Percentiles rank a stretch among this genome's conserved stretches.
Evolutionary conservation across 2,888 invertebrate species (phyloP).

Genomic region (Heliconius aoede): DNA sequence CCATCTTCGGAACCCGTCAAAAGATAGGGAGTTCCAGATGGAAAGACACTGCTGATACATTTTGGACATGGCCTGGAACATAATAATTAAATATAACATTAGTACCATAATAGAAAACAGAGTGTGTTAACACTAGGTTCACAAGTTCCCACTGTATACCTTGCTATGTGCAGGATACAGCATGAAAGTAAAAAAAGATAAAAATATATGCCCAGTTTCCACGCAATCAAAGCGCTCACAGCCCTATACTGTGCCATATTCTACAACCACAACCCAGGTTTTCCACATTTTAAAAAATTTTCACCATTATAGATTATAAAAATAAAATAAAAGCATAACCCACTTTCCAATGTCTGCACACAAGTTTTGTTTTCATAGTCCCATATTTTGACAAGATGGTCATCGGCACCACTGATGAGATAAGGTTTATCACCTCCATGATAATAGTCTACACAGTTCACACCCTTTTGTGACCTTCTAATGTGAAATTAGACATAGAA

Average conservation of each 20-base stretch:
- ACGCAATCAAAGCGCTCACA: too few relatives aligned
- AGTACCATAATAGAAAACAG: too few relatives aligned
- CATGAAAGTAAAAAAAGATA: too few relatives aligned
- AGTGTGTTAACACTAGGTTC: not conserved
- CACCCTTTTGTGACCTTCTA: slow-evolving; percentile 99
- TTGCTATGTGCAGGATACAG: too few relatives aligned
- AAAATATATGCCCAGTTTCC: too few relatives aligned
- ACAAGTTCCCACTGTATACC: too few relatives aligned
- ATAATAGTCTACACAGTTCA: slow-evolving; percentile 99
- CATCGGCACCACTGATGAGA: slow-evolving; percentile 99
- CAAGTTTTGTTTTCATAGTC: slow-evolving; percentile 99
- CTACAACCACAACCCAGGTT: too few relatives aligned
- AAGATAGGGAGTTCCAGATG: slow-evolving; percentile 98
- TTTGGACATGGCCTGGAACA: slow-evolving; percentile 95
- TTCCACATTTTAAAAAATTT: too few relatives aligned
- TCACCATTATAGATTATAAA: too few relatives aligned
- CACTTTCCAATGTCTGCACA: slow-evolving; percentile 96
- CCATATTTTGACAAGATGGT: slow-evolving; percentile 99
- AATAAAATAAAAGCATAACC: slow-evolving; percentile 30
- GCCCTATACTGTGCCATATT: too few relatives aligned
- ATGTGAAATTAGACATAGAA: slow-evolving; percentile 97
- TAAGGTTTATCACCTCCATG: slow-evolving; percentile 99
- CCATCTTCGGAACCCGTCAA: slow-evolving; percentile 99
- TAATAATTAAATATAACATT: too few relatives aligned
- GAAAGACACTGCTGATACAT: slow-evolving; percentile 97